Base-by-base conservation (phyloP, 1,140 invertebrate genomes). In the Bombus sylvicola region DNA sequence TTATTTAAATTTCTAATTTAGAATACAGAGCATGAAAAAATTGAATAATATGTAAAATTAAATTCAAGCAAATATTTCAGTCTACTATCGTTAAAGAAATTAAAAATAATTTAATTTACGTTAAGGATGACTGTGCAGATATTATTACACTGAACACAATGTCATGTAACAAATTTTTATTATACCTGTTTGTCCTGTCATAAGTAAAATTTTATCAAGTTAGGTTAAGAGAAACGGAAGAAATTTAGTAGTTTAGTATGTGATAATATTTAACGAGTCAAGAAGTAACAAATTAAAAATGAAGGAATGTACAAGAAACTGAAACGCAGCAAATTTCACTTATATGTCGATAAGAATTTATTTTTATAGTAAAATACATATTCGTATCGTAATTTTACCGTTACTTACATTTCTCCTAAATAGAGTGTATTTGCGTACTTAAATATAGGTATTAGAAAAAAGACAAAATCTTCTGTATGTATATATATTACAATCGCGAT, bases 91-190 rank as follows among this genome's bases (percentile, higher is more conserved):
- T 0, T 64, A 47, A 47, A 8, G 0, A 47, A 77, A 76, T 62
- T 22, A 31, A 18, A 62, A 71, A 59, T 25, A 62, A 74, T 25
- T 83, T 37, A 73, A 73, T 37, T 84, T 62, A 39, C 25, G 3
- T 25, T 71, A 62, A 81, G 9, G 28, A 88, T 83, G 81, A 91
- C 84, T 84, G 81, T 83, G 85, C 84, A 87, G 71, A 87, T 68
- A 71, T 80, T 62, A 34, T 59, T 53, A 22, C 28, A 13, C 15
- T 34, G 1, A 57, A 34, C 13, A 18, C 34, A 83, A 83, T 47
- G 18, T 28, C 31, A 25, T 31, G 25, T 47, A 39, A 57, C 2
- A 39, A 83, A 77, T 57, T 43, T 68, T 71, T 72, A 43, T 85
- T 75, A n/a, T 80, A 85, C 43, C 59, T 85, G 22, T 57, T 85